Base-by-base conservation (phyloP, 2,113 vertebrate genomes). In the Hippocampus mohnikei region DNA sequence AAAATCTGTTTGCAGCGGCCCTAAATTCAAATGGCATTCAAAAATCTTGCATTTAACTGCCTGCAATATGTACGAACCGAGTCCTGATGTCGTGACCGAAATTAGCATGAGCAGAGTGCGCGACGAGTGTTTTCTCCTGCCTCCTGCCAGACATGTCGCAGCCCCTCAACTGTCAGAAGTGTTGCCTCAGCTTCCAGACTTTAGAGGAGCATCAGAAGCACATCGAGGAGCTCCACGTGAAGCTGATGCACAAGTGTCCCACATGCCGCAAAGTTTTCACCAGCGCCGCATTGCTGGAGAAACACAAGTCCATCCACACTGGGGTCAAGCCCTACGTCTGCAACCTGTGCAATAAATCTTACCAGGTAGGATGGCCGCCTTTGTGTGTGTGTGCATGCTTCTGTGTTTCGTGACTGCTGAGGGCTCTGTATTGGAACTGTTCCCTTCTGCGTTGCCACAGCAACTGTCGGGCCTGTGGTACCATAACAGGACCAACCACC, bases 401-500 rank as follows among this genome's bases (percentile, higher is more conserved):
- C 16, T 21, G 29, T 18, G 2, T 29, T 48, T 50, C 15, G 23
- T 8, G 4, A 52, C 12, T 48, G 13, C 25, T n/a, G 21, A 46
- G 12, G 6, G 21, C 8, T 56, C 21, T 6, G 15, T 6, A 8
- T 56, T 18, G 12, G 16, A 2, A 55, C 9, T n/a, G 11, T 70
- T 4, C 3, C 52, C 1, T 6, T 66, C 13, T 81, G n/a, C 83
- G 25, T 81, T 74, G 69, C 86, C 81, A 15, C 85, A 98, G 96
- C 95, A 97, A 90, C 81, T 97, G 58, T 98, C 95, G 5, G 95
- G 95, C 5, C 82, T 98, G 64, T 98, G 96, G 96, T 97, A 97
- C 82, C 95, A 97, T 61, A 97, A 95, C 81, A 90, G 93, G 74
- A 96, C 94, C 53, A 94, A 93, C 72, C 95, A 97, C 69, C 94